Evolutionary conservation across 2,888 invertebrate genomes (phyloP).

Genomic region (Phragmatobia fuliginosa): DNA sequence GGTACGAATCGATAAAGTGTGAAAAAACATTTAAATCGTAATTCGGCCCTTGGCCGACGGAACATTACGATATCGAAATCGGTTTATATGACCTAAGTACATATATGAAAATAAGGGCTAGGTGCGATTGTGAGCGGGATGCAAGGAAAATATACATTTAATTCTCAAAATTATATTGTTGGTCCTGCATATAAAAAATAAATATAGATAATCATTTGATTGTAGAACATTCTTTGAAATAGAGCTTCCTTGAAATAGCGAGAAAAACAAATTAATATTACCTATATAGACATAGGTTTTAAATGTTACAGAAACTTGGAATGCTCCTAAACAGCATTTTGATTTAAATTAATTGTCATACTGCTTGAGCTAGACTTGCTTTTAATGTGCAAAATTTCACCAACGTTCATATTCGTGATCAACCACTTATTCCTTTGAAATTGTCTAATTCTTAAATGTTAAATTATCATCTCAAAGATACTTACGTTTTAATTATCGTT

Average conservation of each 20-base stretch:
- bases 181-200: too few species aligned
- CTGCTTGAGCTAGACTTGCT: background rate
- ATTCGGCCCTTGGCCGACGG: slow-evolving; percentile 58
- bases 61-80: slow-evolving; percentile 40
- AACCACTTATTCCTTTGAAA: too few species aligned
- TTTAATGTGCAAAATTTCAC: too few species aligned
- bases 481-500: too few species aligned
- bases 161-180: too few species aligned
- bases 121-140: slow-evolving; percentile 17
- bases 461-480: too few species aligned
- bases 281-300: background rate
- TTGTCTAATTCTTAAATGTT: too few species aligned
- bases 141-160: background rate
- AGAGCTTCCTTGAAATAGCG: too few species aligned
- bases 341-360: background rate
- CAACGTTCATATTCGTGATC: too few species aligned
- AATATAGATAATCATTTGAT: too few species aligned
- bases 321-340: background rate
- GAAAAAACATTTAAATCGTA: slow-evolving; percentile 61
- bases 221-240: too few species aligned
- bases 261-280: background rate
- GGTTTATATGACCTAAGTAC: slow-evolving; percentile 18
- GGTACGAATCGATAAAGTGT: slow-evolving; percentile 48
- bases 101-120: slow-evolving; percentile 24
- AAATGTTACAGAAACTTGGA: background rate